Evolutionary conservation across 1,140 invertebrate species (phyloP), one percentile per base, ranked within the genome.

Genomic region (Diachasma alloeum): DNA sequence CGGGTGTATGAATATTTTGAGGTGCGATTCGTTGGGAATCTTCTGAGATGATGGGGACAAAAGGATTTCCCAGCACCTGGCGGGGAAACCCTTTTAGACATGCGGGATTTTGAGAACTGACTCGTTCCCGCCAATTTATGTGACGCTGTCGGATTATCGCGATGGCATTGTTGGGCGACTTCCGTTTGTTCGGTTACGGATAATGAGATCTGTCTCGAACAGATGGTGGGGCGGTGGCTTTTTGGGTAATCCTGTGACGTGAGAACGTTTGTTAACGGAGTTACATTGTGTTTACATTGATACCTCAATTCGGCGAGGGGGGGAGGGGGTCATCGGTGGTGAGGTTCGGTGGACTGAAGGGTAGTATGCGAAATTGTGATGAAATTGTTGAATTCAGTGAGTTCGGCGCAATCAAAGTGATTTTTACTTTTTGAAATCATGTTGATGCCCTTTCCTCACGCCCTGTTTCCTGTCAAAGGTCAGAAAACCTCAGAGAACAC

Each of bases 101-200:
- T 22, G 59, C 59, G 19, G 59, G 24, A 26, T 63, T 63, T 63
- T 63, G 0, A 24, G 13, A 63, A 63, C 19, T 63, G 24, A 63
- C 59, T 63, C 59, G 59, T 63, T 63, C 19, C 59, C 59, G 59
- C 59, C 19, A 63, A 63, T 63, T 63, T 63, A 63, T 63, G 59
- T 1, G 59, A 24, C 22, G 22, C 59, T 63, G 59, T 63, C 59
- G 24, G 59, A 63, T 63, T 63, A 63, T 63, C 1, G 2, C 15
- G 19, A 26, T 63, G 19, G 0, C 24, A 63, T 63, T 63, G 59
- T 63, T 26, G 0, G 24, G 6, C 22, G 10, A 22, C 59, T 63
- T 63, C 59, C 59, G 59, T 63, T 63, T 63, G 24, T 19, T 63
- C 59, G 19, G 59, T 31, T 63, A 63, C 59, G 59, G 15, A 63